A percentile compares a stretch with the other conserved stretches of the same genome.
These are phyloP conservation scores for Enteromius trimaculatus DNA, from an alignment of 2,797 vertebrate genomes.

Conservation along the genomic window DNA sequence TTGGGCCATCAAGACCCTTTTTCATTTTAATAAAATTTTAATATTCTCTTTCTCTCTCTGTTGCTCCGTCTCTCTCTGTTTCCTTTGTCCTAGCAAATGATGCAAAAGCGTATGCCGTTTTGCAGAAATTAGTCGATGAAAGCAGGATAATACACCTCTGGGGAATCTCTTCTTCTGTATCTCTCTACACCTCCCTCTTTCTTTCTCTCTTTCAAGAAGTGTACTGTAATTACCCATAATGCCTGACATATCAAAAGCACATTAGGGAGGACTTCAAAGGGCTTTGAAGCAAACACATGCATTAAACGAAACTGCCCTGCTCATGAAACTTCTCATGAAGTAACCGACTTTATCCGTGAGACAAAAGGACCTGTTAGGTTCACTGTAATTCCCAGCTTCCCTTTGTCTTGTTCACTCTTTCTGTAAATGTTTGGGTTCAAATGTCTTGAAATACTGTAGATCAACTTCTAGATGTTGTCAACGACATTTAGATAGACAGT, in stretches of 20 bases:
- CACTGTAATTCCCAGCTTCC: background rate
- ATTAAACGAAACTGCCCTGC: slow-evolving; percentile 45
- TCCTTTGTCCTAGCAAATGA: slow-evolving; percentile 28
- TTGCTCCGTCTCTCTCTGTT: background rate
- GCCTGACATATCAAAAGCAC: slow-evolving; percentile 61
- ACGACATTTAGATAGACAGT: background rate
- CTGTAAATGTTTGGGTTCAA: slow-evolving; percentile 3
- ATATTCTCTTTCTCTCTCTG: slow-evolving; percentile 31
- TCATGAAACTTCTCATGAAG: slow-evolving; percentile 30
- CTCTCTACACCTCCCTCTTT: slow-evolving; percentile 8
- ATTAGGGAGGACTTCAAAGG: slow-evolving; percentile 59
- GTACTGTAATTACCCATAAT: slow-evolving; percentile 59
- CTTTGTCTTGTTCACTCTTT: background rate
- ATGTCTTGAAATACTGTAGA: slow-evolving; percentile 1
- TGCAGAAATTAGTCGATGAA: slow-evolving; percentile 47
- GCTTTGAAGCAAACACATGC: slow-evolving; percentile 33
- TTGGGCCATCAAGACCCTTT: slow-evolving; percentile 19
- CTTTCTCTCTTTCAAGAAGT: slow-evolving; percentile 13
- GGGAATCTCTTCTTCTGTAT: slow-evolving; percentile 20
- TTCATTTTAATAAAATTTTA: slow-evolving; percentile 28
- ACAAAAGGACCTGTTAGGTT: background rate
- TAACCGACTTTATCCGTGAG: slow-evolving; percentile 3
- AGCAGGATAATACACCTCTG: slow-evolving; percentile 39
- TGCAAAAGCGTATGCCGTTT: slow-evolving; percentile 47
- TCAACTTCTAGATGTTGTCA: background rate